A percentile compares a stretch with the other conserved stretches of the same genome.
Conservation (phyloP, 2,113 vertebrate species). For the Illadopsis cleaveri region DNA sequence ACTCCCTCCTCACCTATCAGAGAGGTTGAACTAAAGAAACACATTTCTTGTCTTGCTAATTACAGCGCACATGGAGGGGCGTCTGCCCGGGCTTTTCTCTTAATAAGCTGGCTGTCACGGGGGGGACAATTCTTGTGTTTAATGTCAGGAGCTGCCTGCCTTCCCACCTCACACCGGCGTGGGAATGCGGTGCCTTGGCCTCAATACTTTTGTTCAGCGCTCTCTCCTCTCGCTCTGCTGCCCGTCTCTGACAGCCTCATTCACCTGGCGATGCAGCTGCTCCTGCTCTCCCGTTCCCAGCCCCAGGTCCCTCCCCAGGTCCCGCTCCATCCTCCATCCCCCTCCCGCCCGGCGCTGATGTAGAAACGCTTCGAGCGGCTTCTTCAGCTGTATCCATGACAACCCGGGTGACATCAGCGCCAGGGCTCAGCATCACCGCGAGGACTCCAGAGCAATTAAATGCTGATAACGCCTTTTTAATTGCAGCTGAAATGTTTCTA, state of each 20-base stretch:
- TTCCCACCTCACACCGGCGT: background rate
- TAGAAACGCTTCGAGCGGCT: slow-evolving; percentile 1
- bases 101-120: background rate
- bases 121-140: background rate
- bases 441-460: slow-evolving; percentile 53
- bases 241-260: background rate
- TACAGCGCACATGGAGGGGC: background rate
- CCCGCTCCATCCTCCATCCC: background rate
- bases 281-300: background rate
- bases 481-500: slow-evolving; percentile 26
- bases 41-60: slow-evolving; percentile 48
- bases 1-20: background rate
- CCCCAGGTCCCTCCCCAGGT: background rate
- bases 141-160: background rate
- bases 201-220: background rate
- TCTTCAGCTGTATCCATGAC: slow-evolving; percentile 70
- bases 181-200: background rate
- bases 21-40: slow-evolving; percentile 19
- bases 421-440: background rate
- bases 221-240: background rate
- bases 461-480: slow-evolving; percentile 31
- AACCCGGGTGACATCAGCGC: slow-evolving; percentile 62
- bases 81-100: slow-evolving; percentile 4
- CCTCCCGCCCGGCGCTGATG: background rate
- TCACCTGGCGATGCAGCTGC: background rate